Evolutionary conservation across 1,140 invertebrate genomes (phyloP).

Genomic region (Pseudomyrmex dendroicus): DNA sequence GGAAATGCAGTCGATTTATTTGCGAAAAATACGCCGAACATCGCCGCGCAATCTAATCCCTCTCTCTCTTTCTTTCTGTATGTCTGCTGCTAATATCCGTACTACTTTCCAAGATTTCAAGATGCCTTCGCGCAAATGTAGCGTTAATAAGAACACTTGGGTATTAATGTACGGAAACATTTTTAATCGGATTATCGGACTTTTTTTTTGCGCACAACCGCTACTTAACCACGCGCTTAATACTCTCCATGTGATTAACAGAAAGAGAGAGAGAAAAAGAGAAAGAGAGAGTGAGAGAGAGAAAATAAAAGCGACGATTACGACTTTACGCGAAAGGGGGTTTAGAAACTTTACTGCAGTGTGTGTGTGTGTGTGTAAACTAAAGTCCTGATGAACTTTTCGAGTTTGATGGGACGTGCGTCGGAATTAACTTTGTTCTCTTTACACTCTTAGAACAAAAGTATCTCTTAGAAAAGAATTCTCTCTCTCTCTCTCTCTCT

Average conservation of each 20-base stretch:
- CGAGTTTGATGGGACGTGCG: conserved; percentile 26
- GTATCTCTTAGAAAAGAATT: not conserved
- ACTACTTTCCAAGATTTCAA: not conserved
- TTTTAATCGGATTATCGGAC: not conserved
- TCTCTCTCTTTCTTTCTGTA: not conserved
- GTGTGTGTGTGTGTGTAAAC: too few relatives aligned
- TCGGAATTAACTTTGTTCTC: conserved; percentile 25
- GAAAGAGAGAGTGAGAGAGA: too few relatives aligned
- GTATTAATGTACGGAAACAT: not conserved
- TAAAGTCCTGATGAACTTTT: conserved; percentile 37
- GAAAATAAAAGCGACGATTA: conserved; percentile 1
- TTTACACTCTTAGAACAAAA: not conserved
- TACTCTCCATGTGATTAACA: not conserved
- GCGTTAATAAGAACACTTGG: not conserved
- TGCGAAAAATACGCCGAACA: conserved; percentile 40
- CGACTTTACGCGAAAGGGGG: not conserved
- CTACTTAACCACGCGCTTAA: not conserved
- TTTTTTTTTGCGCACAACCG: too few relatives aligned
- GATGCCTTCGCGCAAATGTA: not conserved
- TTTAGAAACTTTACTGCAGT: conserved; percentile 1
- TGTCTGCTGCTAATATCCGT: not conserved
- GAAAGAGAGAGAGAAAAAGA: too few relatives aligned
- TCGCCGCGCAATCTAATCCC: not conserved
- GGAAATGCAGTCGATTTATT: conserved; percentile 55
- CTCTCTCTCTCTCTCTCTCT: not conserved